phyloP scores from a whole-genome alignment of 2,113 vertebrate genomes.

The Pica pica region DNA sequence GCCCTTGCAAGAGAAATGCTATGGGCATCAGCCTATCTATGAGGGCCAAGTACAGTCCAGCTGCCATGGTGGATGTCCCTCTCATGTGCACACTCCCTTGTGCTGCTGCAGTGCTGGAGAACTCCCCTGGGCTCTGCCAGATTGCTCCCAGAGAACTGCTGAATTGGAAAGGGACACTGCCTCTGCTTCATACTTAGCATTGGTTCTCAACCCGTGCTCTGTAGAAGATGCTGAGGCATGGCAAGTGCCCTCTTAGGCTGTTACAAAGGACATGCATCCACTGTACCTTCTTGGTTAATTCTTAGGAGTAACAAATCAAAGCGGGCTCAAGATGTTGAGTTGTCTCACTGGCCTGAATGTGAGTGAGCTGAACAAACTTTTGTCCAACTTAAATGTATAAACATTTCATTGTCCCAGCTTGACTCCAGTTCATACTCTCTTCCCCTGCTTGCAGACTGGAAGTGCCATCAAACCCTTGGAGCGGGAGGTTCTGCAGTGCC shows the following conservation, averaged over 20 bases:
- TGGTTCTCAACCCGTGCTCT: background rate
- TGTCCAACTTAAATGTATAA: background rate
- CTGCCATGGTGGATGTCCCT: rapidly evolving
- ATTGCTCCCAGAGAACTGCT: background rate
- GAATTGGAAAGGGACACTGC: background rate
- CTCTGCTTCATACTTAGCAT: background rate
- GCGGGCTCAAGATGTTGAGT: background rate
- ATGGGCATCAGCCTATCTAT: background rate
- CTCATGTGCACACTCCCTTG: background rate
- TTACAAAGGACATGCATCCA: background rate
- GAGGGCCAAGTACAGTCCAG: too few species aligned
- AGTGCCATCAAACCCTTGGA: background rate
- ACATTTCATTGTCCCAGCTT: background rate
- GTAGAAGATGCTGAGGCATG: background rate
- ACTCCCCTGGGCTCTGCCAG: background rate
- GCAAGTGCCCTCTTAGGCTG: background rate
- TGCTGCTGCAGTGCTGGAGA: background rate
- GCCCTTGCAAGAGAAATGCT: background rate
- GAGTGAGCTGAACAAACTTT: background rate
- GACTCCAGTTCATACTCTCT: background rate
- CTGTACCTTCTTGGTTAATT: background rate
- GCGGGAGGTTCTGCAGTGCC: background rate
- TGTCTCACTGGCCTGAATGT: rapidly evolving
- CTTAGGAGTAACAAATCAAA: background rate
- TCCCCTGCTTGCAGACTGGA: background rate